Base-by-base conservation (phyloP, 2,888 invertebrate genomes). In the Pseudeuparius sepicola region DNA sequence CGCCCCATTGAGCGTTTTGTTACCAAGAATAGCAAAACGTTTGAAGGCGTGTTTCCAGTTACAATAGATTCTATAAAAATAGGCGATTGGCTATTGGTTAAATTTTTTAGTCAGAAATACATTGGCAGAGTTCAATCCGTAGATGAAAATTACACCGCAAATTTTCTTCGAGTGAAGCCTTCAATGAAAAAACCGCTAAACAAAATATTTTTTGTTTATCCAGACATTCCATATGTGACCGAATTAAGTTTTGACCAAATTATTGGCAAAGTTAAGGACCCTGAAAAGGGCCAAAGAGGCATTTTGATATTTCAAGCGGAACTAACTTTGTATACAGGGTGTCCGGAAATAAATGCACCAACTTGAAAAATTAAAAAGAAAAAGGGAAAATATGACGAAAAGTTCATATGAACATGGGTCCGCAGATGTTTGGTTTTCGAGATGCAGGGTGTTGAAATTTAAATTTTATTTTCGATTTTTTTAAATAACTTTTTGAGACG, bases 31-130 rank as follows among this genome's bases (percentile, higher is more conserved):
- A 23, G 36, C 26, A 31, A 31, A 36, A 36, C 26, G n/a, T 25
- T 36, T 36, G 31, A 36, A 25, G 36, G 36, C 25, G 31, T 31
- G 25, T 36, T 31, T 31, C 31, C 36, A 36, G 36, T 36, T 36
- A 36, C 26, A 25, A 36, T 31, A 16, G 14, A 36, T 17, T 36
- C 31, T 26, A 31, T 31, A 31, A 31, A 36, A 36, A 31, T 36
- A 30, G 31, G 31, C 36, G 31, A 36, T 31, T 31, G 31, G 31
- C 9, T 36, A 23, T 36, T 31, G 36, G 36, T 36, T 36, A n/a
- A 31, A 36, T 36, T 36, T 30, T 36, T 36, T 23, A 36, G 36
- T 24, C 24, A 36, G 36, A 36, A 36, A 36, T 36, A 36, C 16
- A 36, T 36, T 36, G 36, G 30, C 14, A 35, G 29, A 28, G 29